A percentile compares a stretch with the other conserved stretches of the same genome.
phyloP scores from a whole-genome alignment of 2,113 vertebrate species.

The Rynchops niger region DNA sequence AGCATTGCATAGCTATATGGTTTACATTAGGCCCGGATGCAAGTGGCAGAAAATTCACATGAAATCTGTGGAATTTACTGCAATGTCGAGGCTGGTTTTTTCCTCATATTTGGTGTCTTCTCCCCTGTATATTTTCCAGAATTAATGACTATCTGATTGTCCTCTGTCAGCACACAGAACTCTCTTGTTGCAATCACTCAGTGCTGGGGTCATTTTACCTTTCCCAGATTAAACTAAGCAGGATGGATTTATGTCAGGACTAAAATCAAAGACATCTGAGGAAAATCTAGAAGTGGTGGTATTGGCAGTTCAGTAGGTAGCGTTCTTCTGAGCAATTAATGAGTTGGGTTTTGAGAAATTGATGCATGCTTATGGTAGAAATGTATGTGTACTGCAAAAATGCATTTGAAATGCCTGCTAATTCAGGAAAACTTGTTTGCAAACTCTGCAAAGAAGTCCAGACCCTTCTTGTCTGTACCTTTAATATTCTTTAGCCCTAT shows the following conservation, averaged over 20 bases:
- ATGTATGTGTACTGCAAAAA: not conserved
- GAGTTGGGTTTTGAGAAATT: not conserved
- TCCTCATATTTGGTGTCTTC: not conserved
- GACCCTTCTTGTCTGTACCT: not conserved
- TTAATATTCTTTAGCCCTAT: not conserved
- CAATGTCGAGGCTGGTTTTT: not conserved
- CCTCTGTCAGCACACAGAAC: not conserved
- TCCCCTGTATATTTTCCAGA: not conserved
- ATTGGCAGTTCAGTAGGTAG: not conserved
- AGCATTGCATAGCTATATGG: not conserved
- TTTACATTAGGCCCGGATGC: not conserved
- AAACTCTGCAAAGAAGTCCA: not conserved
- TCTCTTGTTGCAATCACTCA: not conserved
- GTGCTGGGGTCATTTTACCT: not conserved
- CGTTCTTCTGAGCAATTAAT: not conserved
- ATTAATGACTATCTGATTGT: not conserved
- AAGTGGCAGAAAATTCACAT: not conserved
- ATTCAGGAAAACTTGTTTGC: not conserved
- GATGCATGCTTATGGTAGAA: not conserved
- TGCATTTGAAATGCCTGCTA: not conserved
- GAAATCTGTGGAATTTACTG: not conserved
- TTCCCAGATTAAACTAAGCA: not conserved
- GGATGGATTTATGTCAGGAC: not conserved
- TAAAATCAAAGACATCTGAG: not conserved
- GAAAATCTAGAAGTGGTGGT: not conserved